Evolutionary conservation across 2,113 vertebrate genomes (phyloP).

Genomic region (Microcebus jonahi): DNA sequence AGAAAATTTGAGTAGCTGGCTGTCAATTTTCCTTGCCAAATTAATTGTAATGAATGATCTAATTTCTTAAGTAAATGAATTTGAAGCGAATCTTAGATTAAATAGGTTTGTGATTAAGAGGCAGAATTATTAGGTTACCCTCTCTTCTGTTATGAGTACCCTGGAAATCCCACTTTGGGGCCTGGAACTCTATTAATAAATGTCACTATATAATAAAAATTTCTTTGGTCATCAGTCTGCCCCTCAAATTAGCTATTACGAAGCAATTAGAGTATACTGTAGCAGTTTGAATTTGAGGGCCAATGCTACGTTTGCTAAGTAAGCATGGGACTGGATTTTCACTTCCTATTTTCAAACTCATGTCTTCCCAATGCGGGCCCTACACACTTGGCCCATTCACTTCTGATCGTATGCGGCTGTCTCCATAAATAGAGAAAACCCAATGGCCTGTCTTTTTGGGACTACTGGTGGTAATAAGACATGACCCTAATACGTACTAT

Average conservation of each 20-base stretch:
- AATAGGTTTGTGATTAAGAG: background rate
- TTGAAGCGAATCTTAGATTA: conserved; percentile 26
- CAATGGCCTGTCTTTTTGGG: background rate
- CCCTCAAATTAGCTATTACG: background rate
- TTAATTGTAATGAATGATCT: conserved; percentile 50
- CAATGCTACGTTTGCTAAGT: background rate
- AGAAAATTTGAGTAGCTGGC: conserved; percentile 64
- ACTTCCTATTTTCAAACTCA: background rate
- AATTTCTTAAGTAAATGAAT: conserved; percentile 51
- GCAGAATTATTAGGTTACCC: conserved; percentile 7
- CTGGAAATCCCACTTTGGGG: background rate
- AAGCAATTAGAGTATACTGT: background rate
- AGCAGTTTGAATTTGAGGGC: background rate
- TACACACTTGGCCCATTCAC: background rate
- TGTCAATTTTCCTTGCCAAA: conserved; percentile 45
- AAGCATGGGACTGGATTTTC: background rate
- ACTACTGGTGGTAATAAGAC: background rate
- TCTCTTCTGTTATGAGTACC: background rate
- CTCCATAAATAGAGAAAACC: background rate
- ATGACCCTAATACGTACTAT: background rate
- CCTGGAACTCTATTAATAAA: background rate
- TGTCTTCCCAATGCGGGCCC: background rate
- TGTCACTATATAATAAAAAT: background rate
- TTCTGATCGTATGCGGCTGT: background rate
- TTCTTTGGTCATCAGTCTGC: background rate